These are phyloP conservation scores for Athalia cordata DNA, from an alignment of 2,888 invertebrate species.

Conservation along the genomic window DNA sequence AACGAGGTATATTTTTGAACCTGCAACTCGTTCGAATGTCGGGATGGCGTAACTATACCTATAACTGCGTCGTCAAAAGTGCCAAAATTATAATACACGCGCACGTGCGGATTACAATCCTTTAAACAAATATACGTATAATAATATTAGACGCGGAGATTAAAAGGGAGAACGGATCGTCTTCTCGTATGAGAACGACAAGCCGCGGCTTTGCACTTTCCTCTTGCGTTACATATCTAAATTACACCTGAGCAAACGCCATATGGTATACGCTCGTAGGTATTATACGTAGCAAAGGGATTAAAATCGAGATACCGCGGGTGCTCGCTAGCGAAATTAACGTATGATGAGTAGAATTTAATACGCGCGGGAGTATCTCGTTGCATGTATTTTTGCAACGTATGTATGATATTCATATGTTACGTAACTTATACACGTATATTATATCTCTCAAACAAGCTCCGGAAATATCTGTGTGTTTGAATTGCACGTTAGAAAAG, in stretches of 20 bases:
- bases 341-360: not conserved
- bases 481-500: no score
- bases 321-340: not conserved
- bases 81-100: conserved; percentile 3
- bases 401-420: no score
- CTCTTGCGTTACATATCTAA: no score
- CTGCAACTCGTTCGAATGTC: not conserved
- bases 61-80: not conserved
- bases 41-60: not conserved
- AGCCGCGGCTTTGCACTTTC: no score
- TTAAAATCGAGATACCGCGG: not conserved
- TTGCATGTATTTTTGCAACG: no score
- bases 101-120: conserved; percentile 1
- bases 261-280: no score
- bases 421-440: no score
- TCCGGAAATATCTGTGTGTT: no score
- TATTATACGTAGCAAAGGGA: no score
- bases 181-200: no score
- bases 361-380: not conserved
- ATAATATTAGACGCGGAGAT: not conserved
- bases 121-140: not conserved
- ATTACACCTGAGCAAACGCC: no score
- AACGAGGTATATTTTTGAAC: conserved; percentile 8
- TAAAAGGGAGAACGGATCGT: not conserved
- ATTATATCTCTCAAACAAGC: no score